Evolutionary conservation across 2,888 invertebrate genomes (phyloP), one percentile per base, ranked within the genome.

Genomic region (Stomorhina lunata): DNA sequence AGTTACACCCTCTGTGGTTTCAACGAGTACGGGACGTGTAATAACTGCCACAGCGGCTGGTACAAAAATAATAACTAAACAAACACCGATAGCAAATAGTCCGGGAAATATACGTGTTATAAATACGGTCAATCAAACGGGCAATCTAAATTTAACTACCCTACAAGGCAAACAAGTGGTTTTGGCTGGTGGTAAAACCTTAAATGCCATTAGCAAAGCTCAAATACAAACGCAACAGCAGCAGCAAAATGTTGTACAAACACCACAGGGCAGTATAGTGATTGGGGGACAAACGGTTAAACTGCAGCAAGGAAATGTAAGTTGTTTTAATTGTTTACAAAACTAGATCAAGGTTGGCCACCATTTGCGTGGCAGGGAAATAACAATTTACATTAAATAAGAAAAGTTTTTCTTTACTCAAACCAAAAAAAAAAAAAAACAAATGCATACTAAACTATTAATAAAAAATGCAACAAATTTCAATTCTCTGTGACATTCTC

Each of bases 151-250:
- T 86, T 88, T 93, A 73, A 92, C 93, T 1, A 92, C 93, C 75
- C 90, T 93, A 32, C 92, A 92, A 57, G 93, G 93, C 6, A 93
- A 93, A 87, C 93, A 93, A 27, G 92, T 93, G 12, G 89, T 93
- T 61, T 89, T 93, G 57, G 92, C 93, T 0, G 92, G 92, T 80
- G 93, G 93, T 7, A 93, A 93, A 86, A 93, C 92, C 10, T 92
- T 93, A 15, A 88, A 93, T 72, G 89, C 93, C 50, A 92, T 93
- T 4, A 92, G 92, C 85, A 82, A 79, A 50, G 91, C 92, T 86
- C 88, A 85, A 87, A 88, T 84, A 32, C 48, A 85, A 68, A 66
- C 73, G 82, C 91, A 92, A 1, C 92, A 92, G 55, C 88, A 92
- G 32, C 76, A 85, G n/a, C 86, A 88, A 71, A 92, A 92, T 85